Percentiles rank a stretch among this genome's conserved stretches.
These are phyloP conservation scores for Cecidostiba fungosa DNA, from an alignment of 2,888 invertebrate species.

Conservation along the genomic window DNA sequence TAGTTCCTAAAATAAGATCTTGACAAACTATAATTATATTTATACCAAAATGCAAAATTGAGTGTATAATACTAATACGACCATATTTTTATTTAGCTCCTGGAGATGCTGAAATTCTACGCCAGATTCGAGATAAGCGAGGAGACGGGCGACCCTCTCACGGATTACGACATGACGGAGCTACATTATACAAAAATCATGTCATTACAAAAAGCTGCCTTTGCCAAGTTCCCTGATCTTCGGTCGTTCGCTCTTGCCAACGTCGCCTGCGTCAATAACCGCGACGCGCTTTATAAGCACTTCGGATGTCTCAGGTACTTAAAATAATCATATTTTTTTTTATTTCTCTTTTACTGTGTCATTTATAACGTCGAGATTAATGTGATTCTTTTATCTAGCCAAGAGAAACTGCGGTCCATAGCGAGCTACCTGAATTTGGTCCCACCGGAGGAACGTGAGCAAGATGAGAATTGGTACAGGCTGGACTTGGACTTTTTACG, in stretches of 20 bases:
- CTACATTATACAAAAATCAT: slow-evolving; percentile 96
- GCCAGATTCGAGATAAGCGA: slow-evolving; percentile 99
- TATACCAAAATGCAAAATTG: too few relatives aligned
- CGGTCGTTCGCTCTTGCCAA: slow-evolving; percentile 94
- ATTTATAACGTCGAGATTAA: not conserved
- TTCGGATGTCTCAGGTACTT: slow-evolving; percentile 84
- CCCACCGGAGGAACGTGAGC: slow-evolving; percentile 87
- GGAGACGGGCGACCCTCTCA: slow-evolving; percentile 95
- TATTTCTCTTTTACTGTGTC: not conserved
- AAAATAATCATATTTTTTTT: not conserved
- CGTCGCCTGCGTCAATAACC: slow-evolving; percentile 96
- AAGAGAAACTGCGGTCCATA: slow-evolving; percentile 90
- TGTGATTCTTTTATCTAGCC: slow-evolving; percentile 80
- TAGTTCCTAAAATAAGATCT: too few relatives aligned
- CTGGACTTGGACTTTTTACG: slow-evolving; percentile 90
- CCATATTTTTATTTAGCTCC: slow-evolving; percentile 85
- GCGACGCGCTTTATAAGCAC: slow-evolving; percentile 91
- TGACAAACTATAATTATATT: too few relatives aligned
- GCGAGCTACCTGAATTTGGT: slow-evolving; percentile 94
- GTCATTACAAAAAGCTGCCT: slow-evolving; percentile 95
- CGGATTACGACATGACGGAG: slow-evolving; percentile 96
- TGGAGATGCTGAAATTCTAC: slow-evolving; percentile 98
- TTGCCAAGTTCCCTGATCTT: slow-evolving; percentile 92
- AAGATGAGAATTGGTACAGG: slow-evolving; percentile 88
- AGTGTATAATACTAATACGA: not conserved